phyloP scores from a whole-genome alignment of 2,113 vertebrate species.

The Platanista minor region DNA sequence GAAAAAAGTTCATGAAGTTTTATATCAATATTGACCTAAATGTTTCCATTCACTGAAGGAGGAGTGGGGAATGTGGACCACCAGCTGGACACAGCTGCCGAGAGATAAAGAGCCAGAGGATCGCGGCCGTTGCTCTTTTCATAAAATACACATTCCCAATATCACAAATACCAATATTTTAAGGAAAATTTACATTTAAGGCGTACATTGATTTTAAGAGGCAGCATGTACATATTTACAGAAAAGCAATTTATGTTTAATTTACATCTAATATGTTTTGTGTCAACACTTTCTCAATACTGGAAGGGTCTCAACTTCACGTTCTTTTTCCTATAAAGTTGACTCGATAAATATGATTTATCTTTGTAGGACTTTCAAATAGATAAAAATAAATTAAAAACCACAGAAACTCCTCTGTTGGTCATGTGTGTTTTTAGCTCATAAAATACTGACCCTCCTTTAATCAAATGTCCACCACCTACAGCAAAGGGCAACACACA shows the following conservation, averaged over 20 bases:
- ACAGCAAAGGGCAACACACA: not conserved
- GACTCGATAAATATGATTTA: not conserved
- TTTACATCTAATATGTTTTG: not conserved
- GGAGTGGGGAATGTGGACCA: constrained; percentile 59
- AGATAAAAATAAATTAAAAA: not conserved
- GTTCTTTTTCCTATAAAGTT: not conserved
- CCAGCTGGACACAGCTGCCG: constrained; percentile 76
- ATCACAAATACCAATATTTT: not conserved
- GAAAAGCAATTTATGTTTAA: not conserved
- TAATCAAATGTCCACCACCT: not conserved
- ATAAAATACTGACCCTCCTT: not conserved
- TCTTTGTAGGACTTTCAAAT: not conserved
- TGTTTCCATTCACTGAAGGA: constrained; percentile 65
- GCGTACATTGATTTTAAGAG: not conserved
- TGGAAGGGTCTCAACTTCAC: not conserved
- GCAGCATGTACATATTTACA: not conserved
- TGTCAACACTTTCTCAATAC: not conserved
- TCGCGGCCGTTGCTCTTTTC: constrained; percentile 18
- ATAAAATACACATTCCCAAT: constrained; percentile 16
- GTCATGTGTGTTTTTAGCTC: not conserved
- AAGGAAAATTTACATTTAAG: not conserved
- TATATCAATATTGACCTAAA: constrained; percentile 74
- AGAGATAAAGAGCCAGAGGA: constrained; percentile 48
- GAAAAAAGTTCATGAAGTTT: constrained; percentile 81
- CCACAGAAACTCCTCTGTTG: not conserved